A percentile compares a stretch with the other conserved stretches of the same genome.
These are phyloP conservation scores for Ophthalmotilapia sp. DNA, from an alignment of 2,113 vertebrate genomes.

Conservation along the genomic window DNA sequence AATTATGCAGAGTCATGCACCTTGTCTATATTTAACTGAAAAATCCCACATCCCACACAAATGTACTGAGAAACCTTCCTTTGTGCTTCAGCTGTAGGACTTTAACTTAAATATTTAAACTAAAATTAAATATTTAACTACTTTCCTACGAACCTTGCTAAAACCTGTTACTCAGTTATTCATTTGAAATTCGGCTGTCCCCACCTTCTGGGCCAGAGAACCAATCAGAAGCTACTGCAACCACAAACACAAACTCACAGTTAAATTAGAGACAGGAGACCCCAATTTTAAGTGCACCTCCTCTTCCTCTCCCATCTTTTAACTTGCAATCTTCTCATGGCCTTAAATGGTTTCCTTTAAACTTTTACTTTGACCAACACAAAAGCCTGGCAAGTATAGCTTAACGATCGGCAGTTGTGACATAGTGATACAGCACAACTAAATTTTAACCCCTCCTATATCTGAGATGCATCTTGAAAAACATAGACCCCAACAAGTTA, in stretches of 20 bases:
- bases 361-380: neutral
- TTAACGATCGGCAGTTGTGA: accelerated
- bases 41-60: neutral
- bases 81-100: neutral
- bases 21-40: neutral
- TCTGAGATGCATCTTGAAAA: neutral
- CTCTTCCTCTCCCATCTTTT: neutral
- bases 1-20: neutral
- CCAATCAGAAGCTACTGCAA: constrained; percentile 10
- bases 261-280: constrained; percentile 40
- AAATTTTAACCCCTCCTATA: neutral
- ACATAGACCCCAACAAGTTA: neutral
- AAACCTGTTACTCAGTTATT: neutral
- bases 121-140: neutral
- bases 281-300: neutral
- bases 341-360: neutral
- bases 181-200: neutral
- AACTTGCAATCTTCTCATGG: neutral
- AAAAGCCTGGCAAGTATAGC: neutral
- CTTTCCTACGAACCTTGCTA: neutral
- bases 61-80: neutral
- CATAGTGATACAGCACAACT: neutral
- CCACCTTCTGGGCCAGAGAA: neutral
- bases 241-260: neutral
- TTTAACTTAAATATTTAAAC: neutral